Evolutionary conservation across 2,888 invertebrate genomes (phyloP), one percentile per base, ranked within the genome.

Genomic region (Bembecia ichneumoniformis): DNA sequence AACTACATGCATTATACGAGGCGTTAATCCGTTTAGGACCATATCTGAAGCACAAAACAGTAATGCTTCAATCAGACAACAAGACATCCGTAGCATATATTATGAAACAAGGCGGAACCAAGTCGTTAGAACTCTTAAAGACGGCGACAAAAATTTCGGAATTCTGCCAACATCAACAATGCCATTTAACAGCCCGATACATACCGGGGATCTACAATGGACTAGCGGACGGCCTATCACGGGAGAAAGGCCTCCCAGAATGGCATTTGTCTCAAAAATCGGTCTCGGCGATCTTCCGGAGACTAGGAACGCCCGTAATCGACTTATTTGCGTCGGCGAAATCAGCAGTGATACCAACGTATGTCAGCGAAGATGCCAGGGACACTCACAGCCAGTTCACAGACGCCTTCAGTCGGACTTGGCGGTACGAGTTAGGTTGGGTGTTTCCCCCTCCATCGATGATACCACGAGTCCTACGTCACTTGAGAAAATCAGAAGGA

Each of bases 121-220:
- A 51, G 43, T 54, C 56, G 14, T 3, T 16, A 9, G 15, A 3
- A 1, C 44, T 53, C 3, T 20, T 54, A 9, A 35, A 51, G 4
- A 44, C 35, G 9, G 15, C 40, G 13, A 40, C 13, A 40, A 40
- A 40, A 40, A 40, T 40, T 11, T 13, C 10, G 5, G 40, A 40
- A 40, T 10, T 40, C 13, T 40, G 40, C 2, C 3, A 9, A 40
- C 11, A 13, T 14, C n/a, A n/a, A 14, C 16, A 43, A 4, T 10
- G 14, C 10, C 3, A 44, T 16, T 16, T 51, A n/a, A 36, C 50
- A 35, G 46, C 50, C n/a, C 46, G 52, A 14, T 57, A 57, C 17
- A 54, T 63, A 3, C 60, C 60, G 34, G 64, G 62, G 9, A 55
- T 56, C 13, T 62, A 57, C 61, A 66, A 68, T 54, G 59, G 59